These are phyloP conservation scores for Melanargia galathea DNA, from an alignment of 2,888 invertebrate species.

Conservation along the genomic window DNA sequence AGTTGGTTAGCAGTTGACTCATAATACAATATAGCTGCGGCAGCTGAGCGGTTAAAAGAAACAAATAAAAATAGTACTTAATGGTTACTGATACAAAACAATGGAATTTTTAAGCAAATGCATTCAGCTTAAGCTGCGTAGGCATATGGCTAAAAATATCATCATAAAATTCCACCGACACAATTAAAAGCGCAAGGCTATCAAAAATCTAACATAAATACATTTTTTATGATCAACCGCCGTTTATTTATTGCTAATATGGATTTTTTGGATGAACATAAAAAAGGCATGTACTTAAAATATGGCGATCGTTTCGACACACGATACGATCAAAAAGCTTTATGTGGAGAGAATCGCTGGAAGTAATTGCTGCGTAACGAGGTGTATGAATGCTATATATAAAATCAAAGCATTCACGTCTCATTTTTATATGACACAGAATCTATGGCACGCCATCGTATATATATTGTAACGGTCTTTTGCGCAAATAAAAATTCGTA, in stretches of 20 bases:
- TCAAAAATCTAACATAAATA: background rate
- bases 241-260: constrained; percentile 14
- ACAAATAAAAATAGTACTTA: no score
- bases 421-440: background rate
- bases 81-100: no score
- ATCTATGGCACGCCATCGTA: background rate
- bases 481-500: background rate
- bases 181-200: background rate
- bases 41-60: no score
- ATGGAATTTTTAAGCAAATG: no score
- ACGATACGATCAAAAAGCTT: constrained; percentile 10
- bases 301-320: background rate
- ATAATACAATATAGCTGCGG: no score
- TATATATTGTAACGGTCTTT: background rate
- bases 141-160: no score
- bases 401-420: constrained; percentile 22
- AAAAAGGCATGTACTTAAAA: constrained; percentile 15
- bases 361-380: constrained; percentile 22
- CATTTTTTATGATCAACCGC: background rate
- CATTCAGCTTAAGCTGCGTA: no score
- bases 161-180: no score
- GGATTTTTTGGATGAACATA: constrained; percentile 8
- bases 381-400: constrained; percentile 2
- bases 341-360: constrained; percentile 16
- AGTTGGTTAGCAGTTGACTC: no score